Evolutionary conservation across 2,797 vertebrate genomes (phyloP), one percentile per base, ranked within the genome.

Genomic region (Molossus alvarezi): DNA sequence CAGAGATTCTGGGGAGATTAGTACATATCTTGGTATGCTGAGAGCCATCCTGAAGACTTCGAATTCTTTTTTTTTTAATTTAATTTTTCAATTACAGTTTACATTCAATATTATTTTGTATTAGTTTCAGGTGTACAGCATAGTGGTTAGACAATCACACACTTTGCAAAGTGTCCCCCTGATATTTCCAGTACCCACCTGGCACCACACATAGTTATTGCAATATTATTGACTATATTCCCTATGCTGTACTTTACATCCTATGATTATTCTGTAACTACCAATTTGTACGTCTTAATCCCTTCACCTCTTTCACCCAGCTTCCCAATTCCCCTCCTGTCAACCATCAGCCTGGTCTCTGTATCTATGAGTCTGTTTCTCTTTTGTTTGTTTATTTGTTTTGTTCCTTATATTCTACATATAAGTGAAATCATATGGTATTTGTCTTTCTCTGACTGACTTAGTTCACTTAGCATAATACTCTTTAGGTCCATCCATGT

Each of bases 21-120:
- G 51, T 55, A 65, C 51, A 64, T 17, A 23, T 13, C 57, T 60
- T 21, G 37, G 29, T 27, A 6, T 27, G 10, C 27, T 17, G 14
- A 85, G 21, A 3, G n/a, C 65, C 9, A 33, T 12, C 71, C 53
- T 51, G 2, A 85, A 86, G 73, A 82, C 21, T 86, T 41, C 33
- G n/a, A 80, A 80, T 58, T 80, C n/a, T 58, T 79, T 79, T 37
- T 15, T 9, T 17, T 17, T 5, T 12, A 48, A 75, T 75, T 29
- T 75, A 17, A 75, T 75, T 51, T 75, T 51, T 51, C 33, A 58
- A 37, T 80, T 80, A 80, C 33, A 58, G 53, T 58, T 79, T 80
- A 41, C 5, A 58, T 41, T 80, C 55, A 58, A 27, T 79, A 58
- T 37, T 79, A 37, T 58, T 48, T 29, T 75, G 72, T 75, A 75